phyloP scores from a whole-genome alignment of 2,888 invertebrate genomes.

The Podabrus alpinus region DNA sequence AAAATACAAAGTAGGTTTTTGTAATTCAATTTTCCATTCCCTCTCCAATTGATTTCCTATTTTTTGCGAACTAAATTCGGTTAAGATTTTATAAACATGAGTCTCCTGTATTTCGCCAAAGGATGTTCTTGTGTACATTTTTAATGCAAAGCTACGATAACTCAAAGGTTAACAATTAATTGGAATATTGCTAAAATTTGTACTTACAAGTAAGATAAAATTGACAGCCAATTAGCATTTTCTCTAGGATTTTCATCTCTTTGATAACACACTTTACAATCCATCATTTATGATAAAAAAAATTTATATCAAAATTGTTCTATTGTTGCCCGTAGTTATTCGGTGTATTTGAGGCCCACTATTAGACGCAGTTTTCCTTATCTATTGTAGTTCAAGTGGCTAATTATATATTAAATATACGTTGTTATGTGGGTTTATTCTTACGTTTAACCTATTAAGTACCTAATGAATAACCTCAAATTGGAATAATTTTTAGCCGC shows the following conservation, averaged over 20 bases:
- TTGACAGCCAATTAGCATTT: slow-evolving; percentile 65
- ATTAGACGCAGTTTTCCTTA: not conserved
- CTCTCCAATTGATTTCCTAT: slow-evolving; percentile 56
- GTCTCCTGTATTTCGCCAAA: not conserved
- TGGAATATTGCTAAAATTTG: not conserved
- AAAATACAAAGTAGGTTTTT: slow-evolving; percentile 22
- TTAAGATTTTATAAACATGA: slow-evolving; percentile 60
- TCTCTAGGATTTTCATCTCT: slow-evolving; percentile 65
- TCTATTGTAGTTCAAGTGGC: not conserved
- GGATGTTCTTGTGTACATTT: not conserved
- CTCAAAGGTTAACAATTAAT: not conserved
- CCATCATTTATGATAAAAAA: not conserved
- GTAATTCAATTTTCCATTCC: slow-evolving; percentile 41
- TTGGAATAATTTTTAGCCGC: not conserved
- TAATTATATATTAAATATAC: not conserved
- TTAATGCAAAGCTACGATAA: not conserved
- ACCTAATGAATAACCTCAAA: not conserved
- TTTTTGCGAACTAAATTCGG: slow-evolving; percentile 57
- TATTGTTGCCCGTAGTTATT: not conserved
- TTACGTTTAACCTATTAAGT: not conserved
- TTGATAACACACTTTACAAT: not conserved
- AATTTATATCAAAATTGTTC: not conserved
- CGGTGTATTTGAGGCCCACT: not conserved
- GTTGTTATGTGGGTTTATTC: not conserved
- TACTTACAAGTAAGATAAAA: slow-evolving; percentile 68